phyloP scores from a whole-genome alignment of 2,113 vertebrate genomes.

The Grus americana region DNA sequence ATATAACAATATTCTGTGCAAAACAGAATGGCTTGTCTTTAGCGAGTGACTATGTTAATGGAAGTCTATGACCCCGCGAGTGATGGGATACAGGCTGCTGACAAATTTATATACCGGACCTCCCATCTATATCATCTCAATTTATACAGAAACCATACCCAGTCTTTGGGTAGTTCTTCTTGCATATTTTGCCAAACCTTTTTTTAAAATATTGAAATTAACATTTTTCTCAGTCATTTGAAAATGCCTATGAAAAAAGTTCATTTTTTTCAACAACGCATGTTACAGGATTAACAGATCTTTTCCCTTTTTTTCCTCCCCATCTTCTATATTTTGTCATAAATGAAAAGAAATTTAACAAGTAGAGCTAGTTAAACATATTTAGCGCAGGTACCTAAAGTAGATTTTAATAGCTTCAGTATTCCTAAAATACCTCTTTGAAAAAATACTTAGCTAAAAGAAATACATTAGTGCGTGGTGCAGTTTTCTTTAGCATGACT shows the following conservation, averaged over 20 bases:
- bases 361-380: neutral
- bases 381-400: neutral
- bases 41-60: fast-evolving
- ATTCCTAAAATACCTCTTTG: neutral
- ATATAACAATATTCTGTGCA: fast-evolving
- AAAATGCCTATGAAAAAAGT: neutral
- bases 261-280: neutral
- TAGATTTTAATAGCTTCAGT: neutral
- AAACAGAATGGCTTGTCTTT: neutral
- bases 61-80: neutral
- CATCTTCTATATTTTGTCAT: neutral
- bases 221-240: neutral
- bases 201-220: neutral
- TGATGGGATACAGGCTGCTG: neutral
- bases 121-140: neutral
- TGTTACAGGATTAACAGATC: neutral
- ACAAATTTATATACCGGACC: neutral
- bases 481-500: neutral
- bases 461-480: fast-evolving
- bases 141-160: neutral
- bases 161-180: neutral
- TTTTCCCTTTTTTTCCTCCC: neutral
- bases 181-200: neutral
- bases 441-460: neutral
- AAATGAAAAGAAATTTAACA: neutral